Evolutionary conservation across 2,888 invertebrate genomes (phyloP), one percentile per base, ranked within the genome.

Genomic region (Heterodera filipjevi): DNA sequence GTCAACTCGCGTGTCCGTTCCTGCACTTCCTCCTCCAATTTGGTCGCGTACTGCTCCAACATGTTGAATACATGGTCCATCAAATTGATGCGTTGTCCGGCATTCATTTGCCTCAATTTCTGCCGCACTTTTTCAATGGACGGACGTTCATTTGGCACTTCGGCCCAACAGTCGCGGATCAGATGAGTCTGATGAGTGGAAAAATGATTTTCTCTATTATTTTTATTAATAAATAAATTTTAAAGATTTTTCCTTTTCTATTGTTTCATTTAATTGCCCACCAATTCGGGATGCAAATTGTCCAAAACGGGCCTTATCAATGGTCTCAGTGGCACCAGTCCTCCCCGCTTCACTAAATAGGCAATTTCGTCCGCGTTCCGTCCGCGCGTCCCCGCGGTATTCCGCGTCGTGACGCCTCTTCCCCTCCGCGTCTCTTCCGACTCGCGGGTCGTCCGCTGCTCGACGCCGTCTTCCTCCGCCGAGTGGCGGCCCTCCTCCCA

Each of bases 1-100:
- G 83, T 83, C 77, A 86, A 77, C 75, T 86, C 85, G 46, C 86
- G 85, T 80, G 84, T 86, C 68, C 86, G 77, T 35, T 85, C 84
- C 71, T 84, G 84, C 3, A 86, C 86, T 77, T 86, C 86, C 32
- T 83, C 81, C 73, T 86, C 86, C 35, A 86, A 77, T 59, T 80
- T 83, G 19, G 79, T 81, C 14, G 86, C 86, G 66, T 86, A 83
- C 66, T 77, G 72, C 76, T 81, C 81, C 59, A 81, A 59, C 80
- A 81, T 81, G 73, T 46, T 78, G 74, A 80, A 80, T 46, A 80
- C 80, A 49, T 80, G 81, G 64, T 84, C 84, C 73, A 59, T 59
- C 59, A 59, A 22, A 22, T 59, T 59, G n/a, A 80, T 81, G 8
- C 82, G 49, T 27, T 64, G 59, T 27, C 82, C 76, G 59, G 19